Evolutionary conservation across 1,140 invertebrate species (phyloP), one percentile per base, ranked within the genome.

Genomic region (Chrysoperla carnea): DNA sequence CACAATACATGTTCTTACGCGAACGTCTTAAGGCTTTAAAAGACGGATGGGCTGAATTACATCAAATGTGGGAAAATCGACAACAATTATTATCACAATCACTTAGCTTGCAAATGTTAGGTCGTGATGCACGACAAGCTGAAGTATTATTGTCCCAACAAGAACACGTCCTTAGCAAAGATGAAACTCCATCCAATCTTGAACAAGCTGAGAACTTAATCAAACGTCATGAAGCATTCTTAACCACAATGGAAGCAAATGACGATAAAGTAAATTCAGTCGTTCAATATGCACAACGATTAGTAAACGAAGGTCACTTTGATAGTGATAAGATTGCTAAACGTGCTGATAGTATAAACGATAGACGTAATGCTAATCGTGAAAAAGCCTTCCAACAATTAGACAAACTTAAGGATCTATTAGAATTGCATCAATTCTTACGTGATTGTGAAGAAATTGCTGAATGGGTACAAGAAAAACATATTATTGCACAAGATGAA

Each of bases 21-120:
- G 92, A 96, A 64, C 75, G 96, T 45, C 67, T 99, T 45, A 96
- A 95, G 68, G 95, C 94, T 1, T 64, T 99, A 33, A 88, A 95
- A 62, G 92, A 97, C 69, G 95, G 93, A 41, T 99, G 96, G 96
- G 87, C 92, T 47, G 95, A 99, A 58, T 66, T 99, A 38, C 84
- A 96, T 52, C 89, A 98, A 66, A 99, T 99, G 95, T 99, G 94
- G 94, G 93, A 95, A 57, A 98, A 98, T 66, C 66, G 94, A 38
- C 92, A 98, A 62, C 82, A 93, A 46, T 62, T 97, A 33, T 66
- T 99, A 2, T 89, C 91, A 1, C 91, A 98, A 65, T 92, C 85
- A 51, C 73, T 98, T 46, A 89, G 91, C 61, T 68, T 91, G 50
- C 89, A 99, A 68, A 81, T 97, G 60, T 88, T 98, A 69, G 78